Evolutionary conservation across 2,797 vertebrate genomes (phyloP).

Genomic region (Micropoecilia bifurca): DNA sequence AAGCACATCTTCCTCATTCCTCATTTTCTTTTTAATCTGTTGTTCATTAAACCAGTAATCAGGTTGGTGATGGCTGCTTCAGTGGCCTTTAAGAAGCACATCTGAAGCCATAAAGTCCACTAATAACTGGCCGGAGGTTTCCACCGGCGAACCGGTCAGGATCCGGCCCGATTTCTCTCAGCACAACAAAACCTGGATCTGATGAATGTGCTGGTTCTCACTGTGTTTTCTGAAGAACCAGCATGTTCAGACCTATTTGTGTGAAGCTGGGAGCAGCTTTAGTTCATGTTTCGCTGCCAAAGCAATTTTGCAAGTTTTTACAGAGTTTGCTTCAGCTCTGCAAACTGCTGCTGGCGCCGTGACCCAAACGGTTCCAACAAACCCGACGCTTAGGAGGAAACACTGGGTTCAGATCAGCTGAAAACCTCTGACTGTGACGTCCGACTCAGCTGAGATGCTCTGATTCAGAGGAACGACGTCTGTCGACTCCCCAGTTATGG

Average conservation of each 20-base stretch:
- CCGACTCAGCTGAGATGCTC: background rate
- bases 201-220: background rate
- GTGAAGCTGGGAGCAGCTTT: background rate
- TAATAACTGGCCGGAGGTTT: background rate
- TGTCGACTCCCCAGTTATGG: background rate
- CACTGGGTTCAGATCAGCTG: background rate
- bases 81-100: background rate
- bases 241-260: slow-evolving; percentile 2
- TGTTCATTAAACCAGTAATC: background rate
- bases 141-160: background rate
- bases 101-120: background rate
- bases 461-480: background rate
- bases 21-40: background rate
- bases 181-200: background rate
- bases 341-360: background rate
- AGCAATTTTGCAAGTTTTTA: background rate
- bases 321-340: background rate
- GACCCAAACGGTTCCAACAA: background rate
- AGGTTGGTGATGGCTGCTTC: background rate
- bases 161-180: background rate
- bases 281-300: background rate
- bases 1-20: background rate
- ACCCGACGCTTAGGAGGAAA: background rate
- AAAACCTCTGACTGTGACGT: background rate
- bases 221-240: background rate